These are phyloP conservation scores for Masnerella sp. DNA, from an alignment of 2,888 invertebrate genomes.

Conservation along the genomic window DNA sequence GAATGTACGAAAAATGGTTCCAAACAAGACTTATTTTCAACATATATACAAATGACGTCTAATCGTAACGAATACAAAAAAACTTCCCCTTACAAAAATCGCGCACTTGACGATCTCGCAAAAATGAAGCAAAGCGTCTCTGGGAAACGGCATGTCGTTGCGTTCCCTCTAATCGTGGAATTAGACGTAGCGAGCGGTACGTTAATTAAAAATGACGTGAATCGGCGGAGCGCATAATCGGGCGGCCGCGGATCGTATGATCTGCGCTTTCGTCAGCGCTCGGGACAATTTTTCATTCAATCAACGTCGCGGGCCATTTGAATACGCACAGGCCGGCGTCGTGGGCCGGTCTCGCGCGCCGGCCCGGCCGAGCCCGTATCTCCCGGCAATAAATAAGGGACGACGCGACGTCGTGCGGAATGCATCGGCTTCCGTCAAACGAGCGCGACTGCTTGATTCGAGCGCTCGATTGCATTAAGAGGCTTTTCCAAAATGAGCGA, in stretches of 20 bases:
- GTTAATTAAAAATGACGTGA: slow-evolving; percentile 51
- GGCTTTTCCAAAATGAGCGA: slow-evolving; percentile 73
- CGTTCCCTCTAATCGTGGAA: slow-evolving; percentile 9
- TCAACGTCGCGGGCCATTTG: slow-evolving; percentile 72
- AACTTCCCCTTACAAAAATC: too few relatives aligned
- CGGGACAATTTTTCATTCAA: slow-evolving; percentile 71
- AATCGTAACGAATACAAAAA: too few relatives aligned
- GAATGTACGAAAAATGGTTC: too few relatives aligned
- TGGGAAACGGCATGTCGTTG: neutral
- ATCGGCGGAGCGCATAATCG: slow-evolving; percentile 43
- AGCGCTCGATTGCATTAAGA: slow-evolving; percentile 73
- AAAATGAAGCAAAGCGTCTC: too few relatives aligned
- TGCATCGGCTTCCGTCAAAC: slow-evolving; percentile 76
- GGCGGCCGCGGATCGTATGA: slow-evolving; percentile 41
- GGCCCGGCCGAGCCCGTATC: slow-evolving; percentile 65
- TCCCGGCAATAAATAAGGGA: slow-evolving; percentile 74
- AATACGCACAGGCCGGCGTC: slow-evolving; percentile 70
- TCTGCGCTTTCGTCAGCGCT: slow-evolving; percentile 45
- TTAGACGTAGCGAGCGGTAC: slow-evolving; percentile 15
- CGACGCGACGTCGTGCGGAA: slow-evolving; percentile 74
- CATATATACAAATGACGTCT: too few relatives aligned
- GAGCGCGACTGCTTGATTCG: slow-evolving; percentile 67
- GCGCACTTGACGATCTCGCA: too few relatives aligned
- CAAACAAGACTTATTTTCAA: too few relatives aligned
- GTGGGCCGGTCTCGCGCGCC: slow-evolving; percentile 42